phyloP scores from a whole-genome alignment of 92 coral and sea anemone genomes.

The Anthopleura xanthogrammica region DNA sequence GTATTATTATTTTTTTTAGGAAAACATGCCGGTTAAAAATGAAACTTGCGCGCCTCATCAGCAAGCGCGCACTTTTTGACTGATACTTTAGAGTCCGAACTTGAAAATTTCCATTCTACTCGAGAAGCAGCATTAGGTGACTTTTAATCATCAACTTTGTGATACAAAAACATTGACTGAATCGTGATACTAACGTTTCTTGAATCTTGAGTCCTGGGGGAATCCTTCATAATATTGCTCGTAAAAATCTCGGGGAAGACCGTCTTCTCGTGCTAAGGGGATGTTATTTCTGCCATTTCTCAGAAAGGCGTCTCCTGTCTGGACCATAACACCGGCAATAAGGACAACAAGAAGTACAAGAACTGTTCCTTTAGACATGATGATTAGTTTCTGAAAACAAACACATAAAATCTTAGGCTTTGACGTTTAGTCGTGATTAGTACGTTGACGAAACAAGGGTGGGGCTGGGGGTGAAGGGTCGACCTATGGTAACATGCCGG shows the following conservation, averaged over 20 bases:
- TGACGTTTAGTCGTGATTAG: too few species aligned
- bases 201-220: conserved; percentile 8
- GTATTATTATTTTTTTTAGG: too few species aligned
- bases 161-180: neutral
- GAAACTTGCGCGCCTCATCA: too few species aligned
- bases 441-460: too few species aligned
- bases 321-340: conserved; percentile 30
- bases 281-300: conserved; percentile 25
- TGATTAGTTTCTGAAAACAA: conserved; percentile 8
- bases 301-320: conserved; percentile 32
- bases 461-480: too few species aligned
- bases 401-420: neutral
- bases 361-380: conserved; percentile 28
- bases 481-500: too few species aligned
- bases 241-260: neutral
- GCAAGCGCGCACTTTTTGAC: too few species aligned
- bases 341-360: conserved; percentile 17
- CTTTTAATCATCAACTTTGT: too few species aligned
- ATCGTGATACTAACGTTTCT: conserved; percentile 16
- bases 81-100: too few species aligned
- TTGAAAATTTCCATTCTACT: too few species aligned
- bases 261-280: conserved; percentile 15
- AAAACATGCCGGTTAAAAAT: too few species aligned
- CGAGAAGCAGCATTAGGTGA: too few species aligned
- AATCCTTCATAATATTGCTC: conserved; percentile 17